These are phyloP conservation scores for Sisyra nigra DNA, from an alignment of 2,888 invertebrate genomes.

Conservation along the genomic window DNA sequence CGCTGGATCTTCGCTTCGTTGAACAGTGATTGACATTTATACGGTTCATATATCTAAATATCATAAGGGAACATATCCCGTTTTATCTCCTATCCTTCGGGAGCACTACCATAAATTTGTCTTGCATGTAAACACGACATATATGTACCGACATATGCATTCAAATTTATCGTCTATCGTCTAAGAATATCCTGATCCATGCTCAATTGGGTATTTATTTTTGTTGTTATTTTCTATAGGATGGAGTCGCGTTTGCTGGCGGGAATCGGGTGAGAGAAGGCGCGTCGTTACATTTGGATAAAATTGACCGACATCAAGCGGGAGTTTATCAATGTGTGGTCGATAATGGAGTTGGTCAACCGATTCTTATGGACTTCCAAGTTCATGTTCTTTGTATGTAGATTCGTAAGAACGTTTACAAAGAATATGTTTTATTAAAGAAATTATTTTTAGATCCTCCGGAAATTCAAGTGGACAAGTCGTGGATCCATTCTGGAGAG, in stretches of 20 bases:
- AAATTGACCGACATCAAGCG: conserved; percentile 34
- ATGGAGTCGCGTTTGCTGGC: conserved; percentile 17
- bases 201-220: no score
- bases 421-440: no score
- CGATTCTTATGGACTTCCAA: conserved; percentile 34
- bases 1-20: no score
- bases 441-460: conserved; percentile 39
- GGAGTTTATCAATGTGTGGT: conserved; percentile 35
- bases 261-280: conserved; percentile 29
- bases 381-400: conserved; percentile 34
- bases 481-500: conserved; percentile 54
- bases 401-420: conserved; percentile 24
- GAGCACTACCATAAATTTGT: no score
- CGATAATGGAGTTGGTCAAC: conserved; percentile 33
- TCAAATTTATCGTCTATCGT: no score
- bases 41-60: no score
- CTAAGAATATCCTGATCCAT: no score
- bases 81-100: no score
- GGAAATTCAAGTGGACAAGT: conserved; percentile 50
- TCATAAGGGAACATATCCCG: no score
- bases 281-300: conserved; percentile 30
- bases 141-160: no score
- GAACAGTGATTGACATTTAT: no score
- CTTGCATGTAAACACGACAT: no score
- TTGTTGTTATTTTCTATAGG: background rate